Base-by-base conservation (phyloP, 1,140 invertebrate species). In the Bombus superbus region DNA sequence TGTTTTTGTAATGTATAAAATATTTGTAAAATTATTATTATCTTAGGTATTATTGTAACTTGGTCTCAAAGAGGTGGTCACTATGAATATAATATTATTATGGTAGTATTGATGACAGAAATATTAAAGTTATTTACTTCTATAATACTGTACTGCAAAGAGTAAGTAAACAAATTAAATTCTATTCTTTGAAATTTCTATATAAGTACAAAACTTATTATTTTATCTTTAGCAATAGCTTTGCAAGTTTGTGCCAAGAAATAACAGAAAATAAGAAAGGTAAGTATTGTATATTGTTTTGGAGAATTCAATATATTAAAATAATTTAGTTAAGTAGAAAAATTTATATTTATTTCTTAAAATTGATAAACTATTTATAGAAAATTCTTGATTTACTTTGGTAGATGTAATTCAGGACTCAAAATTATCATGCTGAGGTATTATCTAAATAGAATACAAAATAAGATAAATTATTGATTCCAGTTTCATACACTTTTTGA, bases 91-190 rank as follows among this genome's bases (percentile, higher is more conserved):
- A 98, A 98, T 93, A 98, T 97, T 44, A 97, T 98, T 4, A 97
- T 97, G 40, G 98, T 98, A 42, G 98, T 99, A 42, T 95, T 99
- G 78, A 94, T 98, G 73, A 98, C 98, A 18, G 98, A 99, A 96
- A 95, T 98, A 47, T 93, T 98, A 15, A 99, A 99, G 95, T 95
- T 99, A 68, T 75, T 98, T 25, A 95, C 97, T 66, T 98, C 98
- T 2, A 93, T 96, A 44, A 86, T 95, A 79, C 94, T 98, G 8
- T 99, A 98, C 94, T 97, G 96, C 87, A 96, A 96, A 93, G 96
- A 97, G 97, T 97, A 96, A 96, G 96, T 96, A 83, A 64, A 71
- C 72, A 57, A 53, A 35, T 64, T 64, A 35, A 62, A 40, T 74
- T 44, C 15, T 79, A 40, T 57, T 62, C 10, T 38, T 40, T 32